Percentiles rank a stretch among this genome's conserved stretches.
These are phyloP conservation scores for Caranx ignobilis DNA, from an alignment of 2,113 vertebrate genomes.

Conservation along the genomic window DNA sequence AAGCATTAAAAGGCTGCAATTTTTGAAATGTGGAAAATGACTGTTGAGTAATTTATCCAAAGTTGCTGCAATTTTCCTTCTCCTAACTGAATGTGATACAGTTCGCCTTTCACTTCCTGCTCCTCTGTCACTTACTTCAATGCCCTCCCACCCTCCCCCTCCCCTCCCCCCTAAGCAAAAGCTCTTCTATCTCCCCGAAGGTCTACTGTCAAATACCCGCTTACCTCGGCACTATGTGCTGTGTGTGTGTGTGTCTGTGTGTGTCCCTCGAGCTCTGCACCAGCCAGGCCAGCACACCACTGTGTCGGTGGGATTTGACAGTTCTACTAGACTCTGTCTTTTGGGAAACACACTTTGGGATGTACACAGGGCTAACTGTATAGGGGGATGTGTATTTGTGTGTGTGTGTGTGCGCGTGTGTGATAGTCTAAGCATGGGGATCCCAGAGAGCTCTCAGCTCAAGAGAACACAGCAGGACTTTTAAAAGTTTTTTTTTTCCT, in stretches of 20 bases:
- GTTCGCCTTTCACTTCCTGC: conserved; percentile 33
- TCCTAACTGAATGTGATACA: conserved; percentile 3
- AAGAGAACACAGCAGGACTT: conserved; percentile 22
- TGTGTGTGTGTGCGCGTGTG: neutral
- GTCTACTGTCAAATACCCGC: conserved; percentile 79
- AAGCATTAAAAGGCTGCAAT: neutral
- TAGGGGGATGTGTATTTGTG: neutral
- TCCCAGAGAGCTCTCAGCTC: conserved; percentile 21
- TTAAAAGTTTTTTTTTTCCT: neutral
- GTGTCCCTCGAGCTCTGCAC: conserved; percentile 34
- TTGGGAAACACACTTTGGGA: conserved; percentile 55
- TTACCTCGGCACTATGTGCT: conserved; percentile 74
- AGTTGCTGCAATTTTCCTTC: neutral
- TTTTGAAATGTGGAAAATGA: neutral
- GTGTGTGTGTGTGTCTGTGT: conserved; percentile 6
- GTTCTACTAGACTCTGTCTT: conserved; percentile 63
- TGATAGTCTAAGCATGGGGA: conserved; percentile 10
- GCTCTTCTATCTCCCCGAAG: conserved; percentile 76
- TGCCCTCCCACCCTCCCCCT: neutral
- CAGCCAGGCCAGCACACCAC: conserved; percentile 29
- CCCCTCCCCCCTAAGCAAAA: conserved; percentile 30
- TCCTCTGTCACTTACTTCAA: conserved; percentile 36
- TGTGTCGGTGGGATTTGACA: conserved; percentile 69
- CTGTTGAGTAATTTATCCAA: conserved; percentile 8
- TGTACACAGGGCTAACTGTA: conserved; percentile 15